Base-by-base conservation (phyloP, 2,113 vertebrate species). In the Ophiodon elongatus region DNA sequence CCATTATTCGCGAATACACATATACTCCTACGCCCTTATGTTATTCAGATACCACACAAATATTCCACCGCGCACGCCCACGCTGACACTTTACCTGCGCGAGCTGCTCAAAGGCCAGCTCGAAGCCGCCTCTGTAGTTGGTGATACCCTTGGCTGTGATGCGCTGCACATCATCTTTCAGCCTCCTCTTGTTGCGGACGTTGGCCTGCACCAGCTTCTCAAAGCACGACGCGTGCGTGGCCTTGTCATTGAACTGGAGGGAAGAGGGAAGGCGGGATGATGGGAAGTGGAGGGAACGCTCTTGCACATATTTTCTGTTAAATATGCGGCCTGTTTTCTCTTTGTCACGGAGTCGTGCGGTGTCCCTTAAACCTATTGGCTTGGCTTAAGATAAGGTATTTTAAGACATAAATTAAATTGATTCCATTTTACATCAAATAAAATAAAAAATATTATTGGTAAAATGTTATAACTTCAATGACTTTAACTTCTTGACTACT, bases 161-260 rank as follows among this genome's bases (percentile, higher is more conserved):
- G 76, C 94, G 95, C 86, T 97, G 94, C 75, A 99, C 97, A 0
- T 96, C 97, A 0, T 98, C 97, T 92, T 98, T 98, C 79, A 99
- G 92, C 57, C 96, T 96, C 95, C 96, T 97, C 95, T 99, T 99
- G 91, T 99, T 99, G 84, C 97, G 96, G 33, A 98, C 97, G n/a
- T 99, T 99, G 70, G 98, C 98, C 95, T 99, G 98, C 52, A 99
- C 98, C 77, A 99, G 97, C 86, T 99, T 96, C 78, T 96, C 86
- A 87, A 99, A 99, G 92, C 98, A 99, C 68, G 97, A 95, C 10
- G 96, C 97, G 0, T 96, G 91, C 57, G 92, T 94, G 76, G 97
- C 98, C 11, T 96, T 96, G 64, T 97, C 96, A 82, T 98, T 98
- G 93, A 99, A 99, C 98, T 99, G 95, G 56, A 27, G 87, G 76